These are phyloP conservation scores for Gymnocheta viridis DNA, from an alignment of 2,888 invertebrate genomes.

Conservation along the genomic window DNA sequence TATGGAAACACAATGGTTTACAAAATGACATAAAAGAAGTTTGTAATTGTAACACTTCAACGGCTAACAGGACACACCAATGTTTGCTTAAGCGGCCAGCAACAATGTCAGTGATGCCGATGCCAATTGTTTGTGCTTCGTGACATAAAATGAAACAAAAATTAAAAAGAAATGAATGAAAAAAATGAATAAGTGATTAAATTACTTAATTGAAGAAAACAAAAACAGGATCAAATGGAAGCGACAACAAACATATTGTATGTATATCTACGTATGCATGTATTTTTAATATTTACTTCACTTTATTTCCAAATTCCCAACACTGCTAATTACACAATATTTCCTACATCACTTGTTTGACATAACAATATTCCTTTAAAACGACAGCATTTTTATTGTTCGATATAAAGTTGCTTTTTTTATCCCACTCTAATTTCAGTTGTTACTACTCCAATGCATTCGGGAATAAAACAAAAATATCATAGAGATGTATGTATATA, in stretches of 20 bases:
- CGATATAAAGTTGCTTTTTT: constrained; percentile 6
- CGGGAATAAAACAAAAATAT: constrained; percentile 7
- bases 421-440: constrained; percentile 20
- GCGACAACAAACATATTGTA: constrained; percentile 28
- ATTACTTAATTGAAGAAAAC: constrained; percentile 63
- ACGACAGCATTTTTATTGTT: neutral
- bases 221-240: constrained; percentile 34
- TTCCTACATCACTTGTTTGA: neutral
- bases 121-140: constrained; percentile 59
- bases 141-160: constrained; percentile 53
- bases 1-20: constrained; percentile 31
- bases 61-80: constrained; percentile 14
- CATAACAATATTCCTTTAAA: neutral
- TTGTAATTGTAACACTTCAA: constrained; percentile 5
- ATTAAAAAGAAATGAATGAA: constrained; percentile 47
- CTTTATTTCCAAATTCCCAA: constrained; percentile 53
- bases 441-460: neutral
- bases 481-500: too few species aligned
- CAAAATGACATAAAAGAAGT: constrained; percentile 23
- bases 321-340: constrained; percentile 54
- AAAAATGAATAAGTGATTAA: constrained; percentile 45
- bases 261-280: too few species aligned
- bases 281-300: constrained; percentile 23
- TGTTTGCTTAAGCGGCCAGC: constrained; percentile 36
- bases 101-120: neutral